Base-by-base conservation (phyloP, 1,140 invertebrate genomes). In the Himalopsyche phryganea region DNA sequence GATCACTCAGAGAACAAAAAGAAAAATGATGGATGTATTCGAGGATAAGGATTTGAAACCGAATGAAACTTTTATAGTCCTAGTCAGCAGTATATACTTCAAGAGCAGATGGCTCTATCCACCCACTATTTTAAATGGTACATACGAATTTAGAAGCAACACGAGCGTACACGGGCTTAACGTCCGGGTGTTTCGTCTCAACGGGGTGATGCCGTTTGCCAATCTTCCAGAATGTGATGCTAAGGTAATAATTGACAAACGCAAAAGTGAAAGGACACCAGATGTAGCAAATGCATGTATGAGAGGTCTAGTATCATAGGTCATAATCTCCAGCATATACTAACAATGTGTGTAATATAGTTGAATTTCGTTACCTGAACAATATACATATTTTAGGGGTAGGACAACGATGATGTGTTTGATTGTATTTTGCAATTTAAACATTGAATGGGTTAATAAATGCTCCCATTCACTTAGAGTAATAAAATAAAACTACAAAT, bases 71-170 rank as follows among this genome's bases (percentile, higher is more conserved):
- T 78, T 68, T 50, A 45, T 90, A 15, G 79, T 92, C 6, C 69
- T 93, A 1, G 71, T 91, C 0, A 93, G 90, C 71, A 91, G 89
- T 1, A 75, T 94, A 47, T 92, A 94, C 69, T 87, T 94, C 68
- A 92, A 92, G 66, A 87, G 64, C 36, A 70, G 68, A 4, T 78
- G 76, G 75, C 69, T 73, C 0, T 65, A 71, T 32, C 63, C 74
- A 19, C 74, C 75, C 44, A 77, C 74, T 0, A 66, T 77, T 6
- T 68, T 77, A 13, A 78, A 78, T 49, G 72, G 68, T 1, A 70
- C 71, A 2, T 45, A 44, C 15, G 61, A 61, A 5, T 78, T 78
- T 44, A 64, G 56, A 4, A 68, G 71, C 50, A 9, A 51, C 55
- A 0, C 58, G 60, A 18, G 46, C 28, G 11, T 64, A 19, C 66